Evolutionary conservation across 2,113 vertebrate species (phyloP).

Genomic region (Ia io): DNA sequence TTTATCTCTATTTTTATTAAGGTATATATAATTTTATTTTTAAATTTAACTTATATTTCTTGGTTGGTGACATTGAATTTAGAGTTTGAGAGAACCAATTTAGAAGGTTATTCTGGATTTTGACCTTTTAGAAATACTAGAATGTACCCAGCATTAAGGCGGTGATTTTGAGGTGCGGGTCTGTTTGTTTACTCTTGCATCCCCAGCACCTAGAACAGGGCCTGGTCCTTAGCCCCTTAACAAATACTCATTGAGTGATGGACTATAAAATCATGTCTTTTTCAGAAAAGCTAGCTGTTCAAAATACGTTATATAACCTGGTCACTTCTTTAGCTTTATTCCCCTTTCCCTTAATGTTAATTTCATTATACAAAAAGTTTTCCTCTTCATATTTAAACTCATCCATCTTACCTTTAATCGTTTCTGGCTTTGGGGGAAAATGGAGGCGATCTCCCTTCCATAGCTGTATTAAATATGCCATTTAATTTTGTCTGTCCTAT

Average conservation of each 20-base stretch:
- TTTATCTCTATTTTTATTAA: constrained; percentile 21
- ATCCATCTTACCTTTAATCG: background rate
- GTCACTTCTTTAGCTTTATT: constrained; percentile 10
- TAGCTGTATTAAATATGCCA: background rate
- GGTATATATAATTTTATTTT: background rate
- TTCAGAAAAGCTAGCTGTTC: constrained; percentile 3
- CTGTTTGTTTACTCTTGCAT: background rate
- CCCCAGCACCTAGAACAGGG: background rate
- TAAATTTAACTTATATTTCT: constrained; percentile 18
- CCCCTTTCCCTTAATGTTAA: background rate
- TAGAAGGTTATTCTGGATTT: background rate
- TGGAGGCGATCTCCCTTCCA: background rate
- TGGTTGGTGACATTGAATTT: background rate
- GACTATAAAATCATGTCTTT: background rate
- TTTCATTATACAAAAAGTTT: constrained; percentile 25
- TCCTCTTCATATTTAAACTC: background rate
- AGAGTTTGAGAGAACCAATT: background rate
- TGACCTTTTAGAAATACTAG: background rate
- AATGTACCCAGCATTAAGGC: background rate
- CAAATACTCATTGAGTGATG: background rate
- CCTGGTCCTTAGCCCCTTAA: background rate
- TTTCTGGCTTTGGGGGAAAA: background rate
- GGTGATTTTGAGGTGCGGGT: background rate
- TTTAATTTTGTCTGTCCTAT: background rate
- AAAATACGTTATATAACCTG: background rate